Base-by-base conservation (phyloP, 30 jellyfish, hydroid and myxozoan species). In the Turritopsis dohrnii region DNA sequence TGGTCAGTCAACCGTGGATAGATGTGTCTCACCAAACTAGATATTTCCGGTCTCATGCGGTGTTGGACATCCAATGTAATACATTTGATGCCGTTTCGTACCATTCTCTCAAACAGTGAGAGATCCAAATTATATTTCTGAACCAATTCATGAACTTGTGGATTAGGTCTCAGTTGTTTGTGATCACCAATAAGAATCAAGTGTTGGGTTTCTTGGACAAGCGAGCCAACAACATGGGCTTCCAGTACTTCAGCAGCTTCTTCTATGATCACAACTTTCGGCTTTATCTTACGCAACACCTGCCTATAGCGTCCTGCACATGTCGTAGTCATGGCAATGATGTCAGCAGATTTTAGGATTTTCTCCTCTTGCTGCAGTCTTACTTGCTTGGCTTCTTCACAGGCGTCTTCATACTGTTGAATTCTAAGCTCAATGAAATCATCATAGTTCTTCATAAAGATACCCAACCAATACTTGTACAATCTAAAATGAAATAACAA, bases 171-270 rank as follows among this genome's bases (percentile, higher is more conserved):
- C 28, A 93, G 84, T 71, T 93, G 98, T 54, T 93, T 88, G 85
- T 93, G 98, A 88, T 93, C 98, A 19, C 98, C 98, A 71, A 93
- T 88, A 21, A 93, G 84, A 54, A 93, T 87, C 81, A 86, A 83
- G 66, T 93, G 96, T 71, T 93, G 89, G 19, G 95, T 87, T 28
- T 81, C 84, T 13, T 81, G 86, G 16, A 87, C 71, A 65, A 93
- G 66, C 4, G 95, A 84, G 22, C 90, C 82, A 22, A 93, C 60
- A 28, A 93, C 92, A 83, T 93, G 96, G 1, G 98, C 98, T 65
- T 93, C 98, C 26, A 93, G 87, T 71, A 93, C 96, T 74, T 93
- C 98, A 18, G 98, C 98, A 8, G 98, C 98, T 83, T 93, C 98
- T 81, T 93, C 98, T 1, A 88, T 83, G 71, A 93, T 84, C 31